A percentile compares a stretch with the other conserved stretches of the same genome.
Conservation (phyloP, 2,888 invertebrate genomes). For the Drosophila neonasuta region DNA sequence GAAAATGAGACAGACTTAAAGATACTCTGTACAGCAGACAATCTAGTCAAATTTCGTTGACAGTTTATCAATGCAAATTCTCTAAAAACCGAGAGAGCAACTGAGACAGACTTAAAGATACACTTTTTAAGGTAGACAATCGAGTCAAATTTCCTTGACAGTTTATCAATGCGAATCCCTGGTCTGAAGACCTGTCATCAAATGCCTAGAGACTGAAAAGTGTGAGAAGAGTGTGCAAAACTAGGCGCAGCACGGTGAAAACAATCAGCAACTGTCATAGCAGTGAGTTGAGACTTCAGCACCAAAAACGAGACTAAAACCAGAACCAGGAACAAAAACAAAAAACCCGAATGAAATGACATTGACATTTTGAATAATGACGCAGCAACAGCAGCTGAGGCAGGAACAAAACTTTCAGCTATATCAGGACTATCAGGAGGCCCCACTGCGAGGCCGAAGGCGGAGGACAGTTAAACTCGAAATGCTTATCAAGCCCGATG, state of each 20-base stretch:
- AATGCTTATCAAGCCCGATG: constrained; percentile 27
- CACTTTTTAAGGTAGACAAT: background rate
- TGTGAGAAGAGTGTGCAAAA: constrained; percentile 11
- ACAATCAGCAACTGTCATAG: constrained; percentile 74
- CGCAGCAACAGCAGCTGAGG: constrained; percentile 46
- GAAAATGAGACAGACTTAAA: background rate
- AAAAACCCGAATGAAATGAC: constrained; percentile 63
- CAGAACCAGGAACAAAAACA: constrained; percentile 7
- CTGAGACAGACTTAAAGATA: too few species aligned
- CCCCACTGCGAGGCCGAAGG: constrained; percentile 24
- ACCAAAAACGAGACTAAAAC: constrained; percentile 46
- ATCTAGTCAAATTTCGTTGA: too few species aligned
- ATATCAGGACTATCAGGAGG: constrained; percentile 10
- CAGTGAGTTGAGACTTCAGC: constrained; percentile 64
- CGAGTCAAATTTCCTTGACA: constrained; percentile 16
- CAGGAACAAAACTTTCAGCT: constrained; percentile 20
- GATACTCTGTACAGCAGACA: background rate
- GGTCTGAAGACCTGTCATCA: constrained; percentile 47
- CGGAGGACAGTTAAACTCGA: constrained; percentile 13
- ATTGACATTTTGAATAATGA: constrained; percentile 81
- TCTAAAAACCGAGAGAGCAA: too few species aligned
- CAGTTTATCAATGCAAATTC: too few species aligned
- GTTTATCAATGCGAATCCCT: constrained; percentile 31
- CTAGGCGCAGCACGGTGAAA: constrained; percentile 25
- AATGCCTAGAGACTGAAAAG: constrained; percentile 24